Conservation (phyloP, 2,888 invertebrate genomes). For the Calameuta pallipes region DNA sequence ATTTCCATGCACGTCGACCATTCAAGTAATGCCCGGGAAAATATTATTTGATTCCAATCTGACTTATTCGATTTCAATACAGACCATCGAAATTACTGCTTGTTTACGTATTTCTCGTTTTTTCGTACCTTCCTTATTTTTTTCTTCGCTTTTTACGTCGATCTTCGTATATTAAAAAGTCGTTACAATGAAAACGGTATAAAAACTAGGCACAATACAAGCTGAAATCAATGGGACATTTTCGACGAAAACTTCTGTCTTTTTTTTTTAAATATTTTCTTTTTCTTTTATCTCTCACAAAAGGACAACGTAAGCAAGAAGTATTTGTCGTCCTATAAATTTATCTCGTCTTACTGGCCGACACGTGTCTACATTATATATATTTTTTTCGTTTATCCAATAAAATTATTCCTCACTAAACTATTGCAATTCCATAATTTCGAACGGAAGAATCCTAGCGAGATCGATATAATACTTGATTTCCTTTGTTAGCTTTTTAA, state of each 20-base stretch:
- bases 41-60: neutral
- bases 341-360: neutral
- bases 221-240: constrained; percentile 28
- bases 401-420: neutral
- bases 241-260: constrained; percentile 2
- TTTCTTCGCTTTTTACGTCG: neutral
- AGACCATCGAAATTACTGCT: neutral
- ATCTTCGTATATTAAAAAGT: constrained; percentile 27
- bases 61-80: neutral
- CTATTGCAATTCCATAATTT: constrained; percentile 4
- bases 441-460: neutral
- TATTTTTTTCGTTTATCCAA: neutral
- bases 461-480: neutral
- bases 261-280: neutral
- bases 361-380: neutral
- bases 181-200: constrained; percentile 36
- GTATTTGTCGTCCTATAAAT: neutral
- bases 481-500: constrained; percentile 20
- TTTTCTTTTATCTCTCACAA: neutral
- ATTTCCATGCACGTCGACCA: neutral
- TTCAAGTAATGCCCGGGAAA: neutral
- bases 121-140: neutral
- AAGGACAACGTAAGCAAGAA: neutral
- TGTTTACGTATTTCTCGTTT: neutral
- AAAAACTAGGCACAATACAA: constrained; percentile 48